Conservation (phyloP, 2,113 vertebrate genomes). For the Gorsachius goisagi region DNA sequence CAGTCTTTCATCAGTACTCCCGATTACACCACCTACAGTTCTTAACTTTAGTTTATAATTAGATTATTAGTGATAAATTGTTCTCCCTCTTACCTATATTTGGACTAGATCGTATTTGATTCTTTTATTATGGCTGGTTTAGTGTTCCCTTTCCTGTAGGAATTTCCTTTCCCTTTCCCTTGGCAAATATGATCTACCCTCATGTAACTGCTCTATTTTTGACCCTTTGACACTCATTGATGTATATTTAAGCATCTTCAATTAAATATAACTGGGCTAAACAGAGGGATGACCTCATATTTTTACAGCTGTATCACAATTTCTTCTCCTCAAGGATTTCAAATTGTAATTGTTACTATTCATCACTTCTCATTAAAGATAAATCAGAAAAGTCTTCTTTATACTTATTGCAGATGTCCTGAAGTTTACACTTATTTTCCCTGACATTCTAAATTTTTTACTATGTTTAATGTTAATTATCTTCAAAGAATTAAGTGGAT, state of each 20-base stretch:
- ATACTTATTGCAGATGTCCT: background rate
- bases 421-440: background rate
- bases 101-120: background rate
- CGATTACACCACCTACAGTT: background rate
- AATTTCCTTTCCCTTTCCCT: background rate
- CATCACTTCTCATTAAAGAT: background rate
- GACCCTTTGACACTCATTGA: background rate
- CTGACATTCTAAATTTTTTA: background rate
- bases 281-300: background rate
- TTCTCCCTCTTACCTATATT: background rate
- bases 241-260: background rate
- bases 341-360: background rate
- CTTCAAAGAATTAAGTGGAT: background rate
- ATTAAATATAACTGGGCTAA: background rate
- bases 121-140: background rate
- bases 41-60: background rate
- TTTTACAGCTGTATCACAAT: background rate
- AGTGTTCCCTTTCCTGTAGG: background rate
- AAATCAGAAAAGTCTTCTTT: background rate
- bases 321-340: background rate
- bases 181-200: background rate
- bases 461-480: background rate
- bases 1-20: background rate
- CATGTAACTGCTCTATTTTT: background rate
- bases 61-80: background rate